phyloP scores from a whole-genome alignment of 2,797 vertebrate genomes.

The Percopsis omiscomaycus region DNA sequence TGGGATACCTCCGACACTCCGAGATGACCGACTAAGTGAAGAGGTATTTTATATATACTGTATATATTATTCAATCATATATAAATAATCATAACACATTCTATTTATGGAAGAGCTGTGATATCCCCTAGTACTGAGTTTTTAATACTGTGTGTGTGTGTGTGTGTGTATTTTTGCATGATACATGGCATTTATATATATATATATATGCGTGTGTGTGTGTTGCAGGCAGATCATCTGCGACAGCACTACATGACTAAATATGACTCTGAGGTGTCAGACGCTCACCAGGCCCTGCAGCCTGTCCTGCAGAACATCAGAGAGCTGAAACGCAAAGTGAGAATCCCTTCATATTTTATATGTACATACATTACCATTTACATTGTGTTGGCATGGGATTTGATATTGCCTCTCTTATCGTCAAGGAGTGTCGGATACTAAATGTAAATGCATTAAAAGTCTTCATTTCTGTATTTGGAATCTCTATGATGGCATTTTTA shows the following conservation, averaged over 20 bases:
- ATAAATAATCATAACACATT: not conserved
- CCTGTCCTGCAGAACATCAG: conserved; percentile 89
- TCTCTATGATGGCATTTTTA: too few species aligned
- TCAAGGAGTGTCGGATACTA: too few species aligned
- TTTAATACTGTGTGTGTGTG: too few species aligned
- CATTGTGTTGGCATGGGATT: not conserved
- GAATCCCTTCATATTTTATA: not conserved
- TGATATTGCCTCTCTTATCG: too few species aligned
- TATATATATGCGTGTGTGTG: not conserved
- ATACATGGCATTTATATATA: too few species aligned
- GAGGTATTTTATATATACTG: conserved; percentile 78
- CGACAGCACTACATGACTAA: conserved; percentile 98
- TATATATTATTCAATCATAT: not conserved
- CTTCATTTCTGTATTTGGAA: too few species aligned
- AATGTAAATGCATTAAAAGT: too few species aligned
- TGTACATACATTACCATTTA: not conserved
- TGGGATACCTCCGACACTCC: conserved; percentile 92
- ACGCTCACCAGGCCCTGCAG: conserved; percentile 89
- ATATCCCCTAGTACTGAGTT: not conserved
- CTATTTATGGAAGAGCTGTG: not conserved
- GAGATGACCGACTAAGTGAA: conserved; percentile 89
- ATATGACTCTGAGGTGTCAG: conserved; percentile 92
- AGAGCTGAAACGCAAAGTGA: conserved; percentile 92
- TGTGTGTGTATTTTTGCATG: not conserved
- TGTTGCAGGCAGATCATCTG: conserved; percentile 88